Evolutionary conservation across 2,113 vertebrate species (phyloP), one percentile per base, ranked within the genome.

Genomic region (Myotis yumanensis): DNA sequence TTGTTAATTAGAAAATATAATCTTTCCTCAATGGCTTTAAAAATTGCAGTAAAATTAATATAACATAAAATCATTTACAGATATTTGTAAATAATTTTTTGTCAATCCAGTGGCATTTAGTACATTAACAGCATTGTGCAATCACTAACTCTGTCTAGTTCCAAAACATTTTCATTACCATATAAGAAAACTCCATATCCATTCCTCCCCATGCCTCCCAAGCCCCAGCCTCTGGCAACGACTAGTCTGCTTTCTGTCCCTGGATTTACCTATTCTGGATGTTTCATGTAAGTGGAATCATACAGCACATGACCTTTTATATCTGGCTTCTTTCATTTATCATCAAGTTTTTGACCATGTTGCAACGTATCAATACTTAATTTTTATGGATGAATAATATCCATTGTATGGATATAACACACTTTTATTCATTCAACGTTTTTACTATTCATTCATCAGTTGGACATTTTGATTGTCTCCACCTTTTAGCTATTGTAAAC

Each of bases 1-100:
- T 93, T 83, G 22, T 95, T 76, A 77, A 64, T 46, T 75, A 83
- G 76, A 77, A 87, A 93, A 85, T 80, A 37, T 51, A 57, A n/a
- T 62, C 46, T 62, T 62, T 32, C 37, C 35, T 37, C 37, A 79
- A 16, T 71, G 37, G 5, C 30, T 93, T 80, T 30, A 77, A 76
- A 91, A 85, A 54, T 76, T 85, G 35, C 14, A 22, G 7, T 54
- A 43, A 92, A 69, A 92, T 92, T 86, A 62, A 35, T 18, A 18
- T 35, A 43, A 85, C 9, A 17, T 86, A 57, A 77, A 46, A 77
- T 43, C 15, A 35, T 79, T 75, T 75, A 75, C 57, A 62, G 10
- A 4, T 64, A 32, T 76, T 48, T 76, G 46, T 76, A 32, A 76
- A 20, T 86, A 64, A 18, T 52, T 75, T 52, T 52, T 59, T 59